phyloP scores from a whole-genome alignment of 1,140 invertebrate genomes.

The Hormaphis cornu region DNA sequence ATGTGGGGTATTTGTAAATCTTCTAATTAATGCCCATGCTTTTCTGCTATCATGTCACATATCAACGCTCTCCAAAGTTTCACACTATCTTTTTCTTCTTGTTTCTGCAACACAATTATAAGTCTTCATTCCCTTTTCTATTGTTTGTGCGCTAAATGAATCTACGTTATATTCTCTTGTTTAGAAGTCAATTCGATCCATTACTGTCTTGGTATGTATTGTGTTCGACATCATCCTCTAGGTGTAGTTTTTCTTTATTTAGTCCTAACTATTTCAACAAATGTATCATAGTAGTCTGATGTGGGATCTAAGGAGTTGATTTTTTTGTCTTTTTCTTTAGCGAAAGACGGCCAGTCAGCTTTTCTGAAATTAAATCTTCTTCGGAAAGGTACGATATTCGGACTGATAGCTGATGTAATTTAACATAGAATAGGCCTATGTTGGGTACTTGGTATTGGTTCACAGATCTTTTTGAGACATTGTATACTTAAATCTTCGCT shows the following conservation, averaged over 20 bases:
- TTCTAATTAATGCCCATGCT: conserved; percentile 7
- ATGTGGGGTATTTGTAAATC: background rate
- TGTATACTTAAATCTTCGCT: background rate
- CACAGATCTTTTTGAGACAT: background rate
- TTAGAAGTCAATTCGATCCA: background rate
- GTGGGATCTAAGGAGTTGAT: background rate
- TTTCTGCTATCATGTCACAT: background rate
- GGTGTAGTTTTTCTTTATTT: conserved; percentile 2
- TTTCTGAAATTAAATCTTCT: conserved; percentile 29
- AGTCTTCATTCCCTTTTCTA: background rate
- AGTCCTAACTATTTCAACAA: background rate
- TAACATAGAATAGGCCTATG: conserved; percentile 22
- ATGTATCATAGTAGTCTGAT: background rate
- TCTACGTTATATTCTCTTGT: background rate
- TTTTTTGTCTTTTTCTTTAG: background rate
- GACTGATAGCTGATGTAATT: background rate
- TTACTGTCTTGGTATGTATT: background rate
- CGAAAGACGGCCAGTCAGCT: background rate
- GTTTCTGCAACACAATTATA: background rate
- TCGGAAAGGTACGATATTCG: background rate
- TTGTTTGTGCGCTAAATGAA: background rate
- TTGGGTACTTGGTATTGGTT: conserved; percentile 21
- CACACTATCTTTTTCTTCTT: background rate
- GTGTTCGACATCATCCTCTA: background rate
- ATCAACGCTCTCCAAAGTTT: background rate